Base-by-base conservation (phyloP, 2,888 invertebrate genomes). In the Julus scanicus region DNA sequence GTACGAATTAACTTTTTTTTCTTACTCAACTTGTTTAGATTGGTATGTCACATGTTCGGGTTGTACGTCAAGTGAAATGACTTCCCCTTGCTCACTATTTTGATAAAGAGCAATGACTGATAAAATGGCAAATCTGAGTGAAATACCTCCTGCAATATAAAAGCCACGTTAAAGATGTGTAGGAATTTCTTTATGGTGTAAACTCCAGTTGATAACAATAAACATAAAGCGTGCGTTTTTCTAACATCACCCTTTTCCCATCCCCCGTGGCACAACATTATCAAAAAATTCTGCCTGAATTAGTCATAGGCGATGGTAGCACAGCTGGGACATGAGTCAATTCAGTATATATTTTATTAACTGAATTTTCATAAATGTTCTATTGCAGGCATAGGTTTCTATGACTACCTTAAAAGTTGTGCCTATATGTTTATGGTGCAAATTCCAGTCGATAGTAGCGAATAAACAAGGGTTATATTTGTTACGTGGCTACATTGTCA, bases 21-120 rank as follows among this genome's bases (percentile, higher is more conserved):
- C 48, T 15, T 53, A 5, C 63, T 17, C n/a, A n/a, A 5, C 63
- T 63, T 63, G 63, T 63, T n/a, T 3, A n/a, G 63, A 63, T 63
- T 63, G 63, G 63, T n/a, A 63, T 63, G n/a, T 63, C n/a, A 63
- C 63, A 63, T 63, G 63, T n/a, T 17, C n/a, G 63, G n/a, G 20
- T n/a, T n/a, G n/a, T 11, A 63, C 63, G 63, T 63, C 63, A 63
- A n/a, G n/a, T 13, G 8, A 63, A 63, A 63, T 63, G n/a, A 63
- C 63, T 63, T 63, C n/a, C 63, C 63, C 63, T 11, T 63, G 63
- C n/a, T 63, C 63, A 4, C 63, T 13, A 63, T 17, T 63, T 63
- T 63, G 63, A 63, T 63, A 63, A n/a, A 63, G 63, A 63, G 63
- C 63, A 63, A 63, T 63, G 63, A 63, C 63, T 63, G 63, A 63